Conservation (phyloP, 2,797 vertebrate genomes). For the Paedocypris micromegethes region DNA sequence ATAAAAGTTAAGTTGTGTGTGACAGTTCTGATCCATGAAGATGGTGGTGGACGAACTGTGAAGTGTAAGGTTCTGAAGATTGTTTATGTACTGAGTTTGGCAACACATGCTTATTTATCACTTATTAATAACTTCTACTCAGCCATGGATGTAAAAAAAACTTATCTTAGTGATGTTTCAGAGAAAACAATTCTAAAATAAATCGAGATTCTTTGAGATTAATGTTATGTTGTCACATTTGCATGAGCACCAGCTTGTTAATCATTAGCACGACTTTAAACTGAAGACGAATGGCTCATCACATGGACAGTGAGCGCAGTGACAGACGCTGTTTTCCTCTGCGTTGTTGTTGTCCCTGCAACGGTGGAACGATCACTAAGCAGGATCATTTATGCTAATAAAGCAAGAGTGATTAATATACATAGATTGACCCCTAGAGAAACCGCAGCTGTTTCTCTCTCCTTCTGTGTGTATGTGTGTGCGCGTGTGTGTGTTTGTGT, state of each 20-base stretch:
- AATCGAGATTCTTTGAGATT: neutral
- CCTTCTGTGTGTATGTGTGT: constrained; percentile 30
- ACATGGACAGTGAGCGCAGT: constrained; percentile 69
- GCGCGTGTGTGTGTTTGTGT: constrained; percentile 24
- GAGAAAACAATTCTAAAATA: no score
- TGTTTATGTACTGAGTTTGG: no score
- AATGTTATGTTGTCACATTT: constrained; percentile 41
- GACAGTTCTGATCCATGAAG: no score
- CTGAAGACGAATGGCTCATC: constrained; percentile 72
- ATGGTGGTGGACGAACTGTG: no score
- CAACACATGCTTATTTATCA: no score
- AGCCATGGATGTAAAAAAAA: no score
- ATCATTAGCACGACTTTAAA: constrained; percentile 69
- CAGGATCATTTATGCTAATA: constrained; percentile 99
- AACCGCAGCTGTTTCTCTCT: constrained; percentile 92
- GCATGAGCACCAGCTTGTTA: constrained; percentile 63
- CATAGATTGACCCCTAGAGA: constrained; percentile 94
- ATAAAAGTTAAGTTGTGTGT: no score
- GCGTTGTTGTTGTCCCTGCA: constrained; percentile 74
- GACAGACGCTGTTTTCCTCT: constrained; percentile 52
- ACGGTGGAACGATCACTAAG: constrained; percentile 84
- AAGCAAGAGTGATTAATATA: constrained; percentile 98
- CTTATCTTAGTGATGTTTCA: no score
- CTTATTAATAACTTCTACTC: no score
- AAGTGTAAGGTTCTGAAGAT: no score